A percentile compares a stretch with the other conserved stretches of the same genome.
phyloP scores from a whole-genome alignment of 2,113 vertebrate species.

The Lophura nycthemera region DNA sequence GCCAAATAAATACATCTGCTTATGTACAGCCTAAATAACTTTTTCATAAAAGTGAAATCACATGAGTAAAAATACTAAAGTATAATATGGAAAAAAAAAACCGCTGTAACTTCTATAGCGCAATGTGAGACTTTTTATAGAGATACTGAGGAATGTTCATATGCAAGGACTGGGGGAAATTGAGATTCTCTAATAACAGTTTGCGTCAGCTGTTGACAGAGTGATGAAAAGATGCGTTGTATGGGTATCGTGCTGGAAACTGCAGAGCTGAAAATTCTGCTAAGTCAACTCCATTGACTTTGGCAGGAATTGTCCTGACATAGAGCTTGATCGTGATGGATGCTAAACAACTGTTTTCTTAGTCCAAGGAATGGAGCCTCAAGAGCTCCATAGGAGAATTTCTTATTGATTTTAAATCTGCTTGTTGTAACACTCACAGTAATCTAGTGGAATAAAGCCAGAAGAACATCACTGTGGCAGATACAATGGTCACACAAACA shows the following conservation, averaged over 20 bases:
- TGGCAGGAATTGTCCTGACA: not conserved
- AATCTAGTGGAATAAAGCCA: not conserved
- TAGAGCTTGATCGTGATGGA: not conserved
- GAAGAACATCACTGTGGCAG: not conserved
- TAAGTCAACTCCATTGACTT: not conserved
- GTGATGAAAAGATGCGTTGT: not conserved
- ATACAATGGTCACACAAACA: fast-evolving
- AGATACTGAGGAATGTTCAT: not conserved
- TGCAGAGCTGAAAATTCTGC: fast-evolving
- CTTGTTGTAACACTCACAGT: not conserved
- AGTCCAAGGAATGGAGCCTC: not conserved
- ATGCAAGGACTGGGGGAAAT: not conserved
- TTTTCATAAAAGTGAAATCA: not conserved
- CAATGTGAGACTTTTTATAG: not conserved
- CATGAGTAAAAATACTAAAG: not conserved
- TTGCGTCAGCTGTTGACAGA: not conserved
- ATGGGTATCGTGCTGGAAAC: not conserved
- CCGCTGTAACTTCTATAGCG: fast-evolving
- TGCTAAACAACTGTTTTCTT: not conserved
- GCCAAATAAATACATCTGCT: not conserved
- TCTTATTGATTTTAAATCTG: slow-evolving; percentile 14
- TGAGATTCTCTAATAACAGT: not conserved
- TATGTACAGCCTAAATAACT: not conserved
- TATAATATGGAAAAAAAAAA: not conserved
- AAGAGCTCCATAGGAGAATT: not conserved